These are phyloP conservation scores for Hyles lineata DNA, from an alignment of 2,888 invertebrate genomes.

Conservation along the genomic window DNA sequence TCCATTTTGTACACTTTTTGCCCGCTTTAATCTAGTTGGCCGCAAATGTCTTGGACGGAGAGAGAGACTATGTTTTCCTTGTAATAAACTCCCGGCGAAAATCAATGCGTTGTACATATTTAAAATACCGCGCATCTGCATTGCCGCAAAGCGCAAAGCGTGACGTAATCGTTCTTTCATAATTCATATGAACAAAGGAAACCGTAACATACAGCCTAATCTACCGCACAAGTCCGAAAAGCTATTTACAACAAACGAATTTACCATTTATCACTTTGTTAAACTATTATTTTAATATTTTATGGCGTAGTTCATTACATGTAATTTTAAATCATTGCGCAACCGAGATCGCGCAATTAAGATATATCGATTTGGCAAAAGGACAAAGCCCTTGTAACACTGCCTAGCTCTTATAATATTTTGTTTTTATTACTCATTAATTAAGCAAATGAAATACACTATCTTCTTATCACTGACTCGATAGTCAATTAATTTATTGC, in stretches of 20 bases:
- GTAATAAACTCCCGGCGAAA: conserved; percentile 4
- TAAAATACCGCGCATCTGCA: conserved; percentile 33
- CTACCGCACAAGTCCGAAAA: background rate
- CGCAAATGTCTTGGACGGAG: conserved; percentile 3
- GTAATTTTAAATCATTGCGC: background rate
- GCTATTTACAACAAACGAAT: no score
- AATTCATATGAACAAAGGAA: background rate
- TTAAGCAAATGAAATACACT: no score
- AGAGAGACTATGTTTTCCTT: conserved; percentile 5
- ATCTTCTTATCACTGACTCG: background rate
- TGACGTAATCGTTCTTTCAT: conserved; percentile 13
- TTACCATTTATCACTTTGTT: no score
- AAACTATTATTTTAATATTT: background rate
- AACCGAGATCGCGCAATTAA: background rate
- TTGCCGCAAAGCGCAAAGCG: conserved; percentile 23
- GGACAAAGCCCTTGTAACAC: background rate
- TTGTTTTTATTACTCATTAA: no score
- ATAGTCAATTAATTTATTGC: background rate
- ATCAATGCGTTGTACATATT: conserved; percentile 29
- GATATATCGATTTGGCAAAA: background rate
- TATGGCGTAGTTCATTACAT: background rate
- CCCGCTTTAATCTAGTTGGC: background rate
- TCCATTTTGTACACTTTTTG: conserved; percentile 22
- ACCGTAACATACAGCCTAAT: background rate
- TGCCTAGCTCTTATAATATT: background rate